Evolutionary conservation across 2,888 invertebrate species (phyloP).

Genomic region (Macrophya annulata): DNA sequence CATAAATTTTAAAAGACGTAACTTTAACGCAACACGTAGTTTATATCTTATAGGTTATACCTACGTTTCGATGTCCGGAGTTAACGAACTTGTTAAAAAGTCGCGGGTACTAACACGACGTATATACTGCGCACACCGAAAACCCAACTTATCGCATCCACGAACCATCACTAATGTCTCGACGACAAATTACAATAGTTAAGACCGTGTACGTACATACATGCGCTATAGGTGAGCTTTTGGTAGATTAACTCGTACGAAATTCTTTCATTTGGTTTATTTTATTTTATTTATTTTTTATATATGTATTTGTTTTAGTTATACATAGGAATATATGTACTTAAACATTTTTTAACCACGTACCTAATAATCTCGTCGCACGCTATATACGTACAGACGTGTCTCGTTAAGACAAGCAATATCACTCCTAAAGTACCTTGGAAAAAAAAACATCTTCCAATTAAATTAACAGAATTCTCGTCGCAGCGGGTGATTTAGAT

Average conservation of each 20-base stretch:
- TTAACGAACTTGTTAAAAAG: conserved; percentile 55
- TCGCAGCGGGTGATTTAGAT: not conserved
- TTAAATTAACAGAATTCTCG: conserved; percentile 9
- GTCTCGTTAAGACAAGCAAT: conserved; percentile 21
- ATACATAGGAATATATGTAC: not conserved
- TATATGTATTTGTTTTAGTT: not conserved
- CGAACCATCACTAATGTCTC: conserved; percentile 50
- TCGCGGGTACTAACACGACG: conserved; percentile 2
- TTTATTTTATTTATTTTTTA: not conserved
- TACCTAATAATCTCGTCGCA: not conserved
- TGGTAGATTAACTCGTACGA: not conserved
- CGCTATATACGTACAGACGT: not conserved
- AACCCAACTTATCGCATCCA: conserved; percentile 45
- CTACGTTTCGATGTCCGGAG: conserved; percentile 40
- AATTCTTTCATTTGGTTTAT: not conserved
- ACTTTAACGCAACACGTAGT: not conserved
- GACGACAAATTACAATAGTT: conserved; percentile 46
- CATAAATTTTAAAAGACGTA: not conserved
- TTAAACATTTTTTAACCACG: not conserved
- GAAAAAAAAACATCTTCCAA: conserved; percentile 34
- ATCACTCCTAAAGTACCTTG: not conserved
- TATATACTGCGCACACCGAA: not conserved
- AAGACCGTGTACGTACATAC: not conserved
- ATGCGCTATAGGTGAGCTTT: conserved; percentile 13
- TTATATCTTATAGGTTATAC: not conserved